A percentile compares a stretch with the other conserved stretches of the same genome.
Conservation (phyloP, 2,888 invertebrate genomes). For the Andrena haemorrhoa region DNA sequence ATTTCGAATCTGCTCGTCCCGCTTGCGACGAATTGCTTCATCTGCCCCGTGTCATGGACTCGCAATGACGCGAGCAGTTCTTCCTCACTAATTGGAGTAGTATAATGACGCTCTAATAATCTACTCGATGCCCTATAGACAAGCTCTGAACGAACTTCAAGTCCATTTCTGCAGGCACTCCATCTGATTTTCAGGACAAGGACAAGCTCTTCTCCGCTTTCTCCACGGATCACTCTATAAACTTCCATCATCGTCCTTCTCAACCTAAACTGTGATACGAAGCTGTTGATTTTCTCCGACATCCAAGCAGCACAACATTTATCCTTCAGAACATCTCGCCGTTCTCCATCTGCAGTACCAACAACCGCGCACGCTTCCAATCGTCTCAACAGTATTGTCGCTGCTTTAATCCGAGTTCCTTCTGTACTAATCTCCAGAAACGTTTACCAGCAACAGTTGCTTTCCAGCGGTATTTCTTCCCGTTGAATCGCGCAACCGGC, state of each 20-base stretch:
- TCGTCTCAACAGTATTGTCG: constrained; percentile 20
- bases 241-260: no score
- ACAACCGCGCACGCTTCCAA: background rate
- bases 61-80: background rate
- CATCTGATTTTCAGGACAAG: no score
- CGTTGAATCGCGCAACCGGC: background rate
- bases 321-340: no score
- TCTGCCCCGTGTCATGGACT: background rate
- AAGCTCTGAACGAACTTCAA: no score
- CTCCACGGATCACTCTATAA: no score
- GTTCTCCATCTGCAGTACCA: background rate
- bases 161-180: no score
- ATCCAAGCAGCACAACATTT: no score
- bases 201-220: no score
- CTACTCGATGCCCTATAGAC: no score
- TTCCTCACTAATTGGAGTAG: background rate
- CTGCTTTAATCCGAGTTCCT: constrained; percentile 26
- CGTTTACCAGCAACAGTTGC: background rate
- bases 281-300: no score
- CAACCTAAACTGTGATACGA: no score
- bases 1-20: background rate
- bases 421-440: background rate
- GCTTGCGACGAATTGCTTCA: constrained; percentile 18
- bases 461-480: background rate
- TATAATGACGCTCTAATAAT: no score